Evolutionary conservation across 2,888 invertebrate species (phyloP), one percentile per base, ranked within the genome.

Genomic region (Drosophila fungiperda): DNA sequence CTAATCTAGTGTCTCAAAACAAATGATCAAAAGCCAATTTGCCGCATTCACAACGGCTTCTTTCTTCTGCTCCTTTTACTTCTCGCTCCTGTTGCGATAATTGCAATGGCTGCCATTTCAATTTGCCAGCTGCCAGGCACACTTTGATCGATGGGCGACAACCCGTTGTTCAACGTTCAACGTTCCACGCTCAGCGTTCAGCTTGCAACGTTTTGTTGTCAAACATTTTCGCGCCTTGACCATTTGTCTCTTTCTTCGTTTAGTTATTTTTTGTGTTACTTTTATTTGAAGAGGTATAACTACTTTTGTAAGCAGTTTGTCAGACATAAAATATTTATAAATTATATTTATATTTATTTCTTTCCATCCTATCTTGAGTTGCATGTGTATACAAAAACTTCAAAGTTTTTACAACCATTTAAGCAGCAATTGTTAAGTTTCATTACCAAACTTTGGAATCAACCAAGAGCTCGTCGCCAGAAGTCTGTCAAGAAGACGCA

Each of bases 141-240:
- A 79, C 66, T 76, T 72, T 82, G 80, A 91, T 91, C 84, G 90
- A 91, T 90, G 88, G 85, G 69, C 80, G 63, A 40, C 68, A 67
- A 33, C 76, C 73, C 67, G 70, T 64, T 15, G 32, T 42, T 23
- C 50, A 23, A 23, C 42, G 9, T 52, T 32, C 26, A 52, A 9
- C 48, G 40, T 40, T 40, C 33, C 5, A 35, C 40, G n/a, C 9
- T 5, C 55, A 35, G 11, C 54, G 11, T 11, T 49, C 68, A 58
- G 32, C 45, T n/a, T 15, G 52, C 73, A 62, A 20, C 66, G 69
- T 26, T 55, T 59, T 76, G 69, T 89, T 90, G 89, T 89, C 89
- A 89, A 90, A 88, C 76, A 80, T 74, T 87, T 87, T 87, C 87
- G 84, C 84, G 87, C 80, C 84, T 89, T 84, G 78, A 75, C 78